phyloP scores from a whole-genome alignment of 1,140 invertebrate species.

The Dryas iulia region DNA sequence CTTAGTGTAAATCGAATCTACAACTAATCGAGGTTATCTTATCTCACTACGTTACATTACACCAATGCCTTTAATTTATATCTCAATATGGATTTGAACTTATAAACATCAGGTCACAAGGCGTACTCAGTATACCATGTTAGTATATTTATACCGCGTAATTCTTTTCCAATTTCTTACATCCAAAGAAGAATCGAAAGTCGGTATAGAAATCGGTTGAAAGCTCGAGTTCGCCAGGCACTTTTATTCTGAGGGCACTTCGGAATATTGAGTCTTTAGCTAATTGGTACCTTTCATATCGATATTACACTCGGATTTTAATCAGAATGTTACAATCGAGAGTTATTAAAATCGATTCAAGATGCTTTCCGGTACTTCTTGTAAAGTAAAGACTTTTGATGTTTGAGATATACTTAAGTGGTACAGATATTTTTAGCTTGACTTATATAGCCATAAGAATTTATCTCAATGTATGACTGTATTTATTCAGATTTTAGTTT shows the following conservation, averaged over 20 bases:
- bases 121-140: not conserved
- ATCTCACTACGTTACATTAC: too few relatives aligned
- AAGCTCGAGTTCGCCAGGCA: not conserved
- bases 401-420: too few relatives aligned
- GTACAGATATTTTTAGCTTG: too few relatives aligned
- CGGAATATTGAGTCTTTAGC: constrained; percentile 36
- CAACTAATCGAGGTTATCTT: too few relatives aligned
- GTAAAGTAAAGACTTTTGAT: too few relatives aligned
- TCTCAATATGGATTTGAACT: not conserved
- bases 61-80: not conserved
- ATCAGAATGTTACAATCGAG: not conserved
- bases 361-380: not conserved
- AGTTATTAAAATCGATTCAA: not conserved
- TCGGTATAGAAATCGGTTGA: not conserved
- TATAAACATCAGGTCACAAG: not conserved
- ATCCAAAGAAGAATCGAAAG: not conserved
- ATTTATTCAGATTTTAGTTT: too few relatives aligned
- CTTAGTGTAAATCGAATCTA: too few relatives aligned
- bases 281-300: constrained; percentile 38
- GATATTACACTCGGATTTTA: constrained; percentile 25
- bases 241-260: constrained; percentile 28
- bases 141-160: not conserved
- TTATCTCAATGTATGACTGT: too few relatives aligned
- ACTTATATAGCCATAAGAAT: too few relatives aligned
- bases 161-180: not conserved